Conservation (phyloP, 2,888 invertebrate genomes). For the Plebejus anna region DNA sequence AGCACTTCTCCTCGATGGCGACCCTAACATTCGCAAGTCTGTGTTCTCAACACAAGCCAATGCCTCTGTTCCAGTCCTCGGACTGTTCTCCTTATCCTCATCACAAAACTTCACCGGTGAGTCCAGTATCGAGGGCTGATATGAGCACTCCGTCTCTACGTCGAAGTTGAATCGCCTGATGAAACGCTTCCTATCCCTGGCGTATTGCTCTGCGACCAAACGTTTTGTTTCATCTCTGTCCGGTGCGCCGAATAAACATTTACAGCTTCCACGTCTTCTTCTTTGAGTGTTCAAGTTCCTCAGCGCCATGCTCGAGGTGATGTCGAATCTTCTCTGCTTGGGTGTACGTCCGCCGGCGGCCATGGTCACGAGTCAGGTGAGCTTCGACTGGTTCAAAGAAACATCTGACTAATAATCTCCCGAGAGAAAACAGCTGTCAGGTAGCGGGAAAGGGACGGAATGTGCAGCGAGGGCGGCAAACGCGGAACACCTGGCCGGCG, state of each 20-base stretch:
- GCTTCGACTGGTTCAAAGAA: conserved; percentile 70
- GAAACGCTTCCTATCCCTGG: conserved; percentile 79
- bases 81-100: conserved; percentile 66
- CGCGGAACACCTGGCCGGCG: conserved; percentile 66
- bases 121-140: conserved; percentile 62
- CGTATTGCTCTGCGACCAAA: conserved; percentile 80
- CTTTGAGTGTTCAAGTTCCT: conserved; percentile 63
- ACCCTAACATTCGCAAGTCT: conserved; percentile 62
- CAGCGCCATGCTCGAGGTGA: conserved; percentile 60
- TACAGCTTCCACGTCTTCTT: conserved; percentile 70
- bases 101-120: conserved; percentile 71
- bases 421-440: conserved; percentile 78
- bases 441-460: conserved; percentile 56
- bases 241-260: conserved; percentile 82
- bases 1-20: conserved; percentile 62
- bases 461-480: conserved; percentile 57
- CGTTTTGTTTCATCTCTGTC: conserved; percentile 79
- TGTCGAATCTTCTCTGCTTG: conserved; percentile 68
- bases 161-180: conserved; percentile 81
- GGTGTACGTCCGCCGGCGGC: conserved; percentile 73
- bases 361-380: conserved; percentile 72
- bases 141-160: conserved; percentile 68
- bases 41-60: conserved; percentile 68
- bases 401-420: conserved; percentile 78
- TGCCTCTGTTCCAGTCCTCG: conserved; percentile 63